Evolutionary conservation across 2,113 vertebrate genomes (phyloP).

Genomic region (mouse (Mus musculus)): DNA sequence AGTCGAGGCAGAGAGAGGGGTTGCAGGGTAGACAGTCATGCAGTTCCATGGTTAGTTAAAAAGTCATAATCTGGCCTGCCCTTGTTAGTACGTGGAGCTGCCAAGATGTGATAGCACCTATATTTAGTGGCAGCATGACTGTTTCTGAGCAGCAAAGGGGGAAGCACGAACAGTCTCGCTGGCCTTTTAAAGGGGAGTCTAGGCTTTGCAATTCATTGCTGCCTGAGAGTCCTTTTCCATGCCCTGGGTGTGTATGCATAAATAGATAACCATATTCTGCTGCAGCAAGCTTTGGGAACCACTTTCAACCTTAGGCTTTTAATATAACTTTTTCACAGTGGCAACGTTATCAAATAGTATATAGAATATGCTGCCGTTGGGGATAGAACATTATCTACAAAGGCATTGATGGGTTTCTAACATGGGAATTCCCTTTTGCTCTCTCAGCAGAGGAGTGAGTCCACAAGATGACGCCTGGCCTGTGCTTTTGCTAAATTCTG

Average conservation of each 20-base stretch:
- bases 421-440: background rate
- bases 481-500: conserved; percentile 54
- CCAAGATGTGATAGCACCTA: background rate
- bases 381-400: background rate
- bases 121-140: conserved; percentile 45
- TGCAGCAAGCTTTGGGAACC: conserved; percentile 68
- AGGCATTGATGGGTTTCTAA: background rate
- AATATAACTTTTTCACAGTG: conserved; percentile 64
- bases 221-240: conserved; percentile 43
- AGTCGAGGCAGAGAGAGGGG: background rate
- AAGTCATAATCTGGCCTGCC: background rate
- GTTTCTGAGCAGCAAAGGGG: conserved; percentile 52
- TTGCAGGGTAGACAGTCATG: background rate
- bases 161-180: conserved; percentile 20
- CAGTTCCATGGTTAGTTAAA: background rate
- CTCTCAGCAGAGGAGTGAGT: background rate
- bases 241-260: background rate
- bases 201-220: conserved; percentile 47
- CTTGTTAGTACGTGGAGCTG: background rate
- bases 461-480: conserved; percentile 40
- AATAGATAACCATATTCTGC: conserved; percentile 30
- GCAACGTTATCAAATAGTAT: conserved; percentile 53
- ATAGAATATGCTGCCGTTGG: background rate
- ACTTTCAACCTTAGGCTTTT: conserved; percentile 61
- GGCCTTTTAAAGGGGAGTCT: conserved; percentile 34